Evolutionary conservation across 2,797 vertebrate species (phyloP).

Genomic region (Sebastes hubbsi): DNA sequence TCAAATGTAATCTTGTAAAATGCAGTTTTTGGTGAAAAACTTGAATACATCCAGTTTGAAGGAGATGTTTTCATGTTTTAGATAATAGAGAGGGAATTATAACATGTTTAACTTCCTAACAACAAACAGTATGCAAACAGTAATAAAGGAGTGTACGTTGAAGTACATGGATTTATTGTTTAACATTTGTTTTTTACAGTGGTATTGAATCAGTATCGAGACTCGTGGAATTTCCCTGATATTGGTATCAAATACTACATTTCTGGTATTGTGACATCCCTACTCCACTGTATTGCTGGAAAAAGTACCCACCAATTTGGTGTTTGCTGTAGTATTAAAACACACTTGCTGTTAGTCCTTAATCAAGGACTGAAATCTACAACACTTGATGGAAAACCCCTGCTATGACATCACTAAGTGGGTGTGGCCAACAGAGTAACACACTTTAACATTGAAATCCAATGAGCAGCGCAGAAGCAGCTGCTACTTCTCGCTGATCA

Average conservation of each 20-base stretch:
- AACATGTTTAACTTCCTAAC: accelerated
- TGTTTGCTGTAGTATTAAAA: background rate
- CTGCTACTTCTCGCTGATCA: background rate
- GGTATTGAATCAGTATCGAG: no score
- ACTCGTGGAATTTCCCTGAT: background rate
- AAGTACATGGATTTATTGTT: no score
- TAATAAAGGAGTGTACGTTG: no score
- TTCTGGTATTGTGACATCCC: background rate
- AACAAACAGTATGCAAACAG: no score
- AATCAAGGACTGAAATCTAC: background rate
- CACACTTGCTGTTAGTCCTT: background rate
- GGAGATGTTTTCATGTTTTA: no score
- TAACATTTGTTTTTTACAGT: no score
- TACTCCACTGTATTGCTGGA: background rate
- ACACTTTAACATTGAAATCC: background rate
- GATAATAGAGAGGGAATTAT: no score
- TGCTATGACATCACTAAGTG: background rate
- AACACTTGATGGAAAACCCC: background rate
- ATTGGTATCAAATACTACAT: background rate
- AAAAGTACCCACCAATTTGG: background rate
- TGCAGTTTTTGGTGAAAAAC: no score
- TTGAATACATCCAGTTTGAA: no score
- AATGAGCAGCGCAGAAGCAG: background rate
- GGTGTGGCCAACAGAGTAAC: background rate
- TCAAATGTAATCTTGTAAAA: no score